phyloP scores from a whole-genome alignment of 2,888 invertebrate genomes.

The Drosophila niveifrons region DNA sequence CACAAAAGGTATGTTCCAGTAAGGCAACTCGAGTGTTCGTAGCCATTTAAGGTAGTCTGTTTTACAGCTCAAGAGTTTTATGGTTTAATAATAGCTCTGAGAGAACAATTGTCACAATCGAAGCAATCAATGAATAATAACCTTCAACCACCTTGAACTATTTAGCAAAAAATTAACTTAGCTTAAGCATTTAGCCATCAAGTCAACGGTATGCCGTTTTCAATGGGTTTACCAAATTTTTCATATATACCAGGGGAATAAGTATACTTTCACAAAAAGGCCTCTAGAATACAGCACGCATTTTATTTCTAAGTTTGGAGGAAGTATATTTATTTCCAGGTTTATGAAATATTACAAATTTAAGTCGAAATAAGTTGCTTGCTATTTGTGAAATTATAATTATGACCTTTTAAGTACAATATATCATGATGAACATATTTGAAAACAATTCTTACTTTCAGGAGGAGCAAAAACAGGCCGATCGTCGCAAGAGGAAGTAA shows the following conservation, averaged over 20 bases:
- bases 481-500: conserved; percentile 76
- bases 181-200: conserved; percentile 29
- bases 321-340: conserved; percentile 73
- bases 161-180: conserved; percentile 31
- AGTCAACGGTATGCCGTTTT: conserved; percentile 63
- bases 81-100: conserved; percentile 56
- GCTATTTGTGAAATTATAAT: conserved; percentile 74
- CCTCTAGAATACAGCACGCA: neutral
- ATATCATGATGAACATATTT: conserved; percentile 13
- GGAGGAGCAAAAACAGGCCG: conserved; percentile 81
- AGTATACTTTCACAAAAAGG: conserved; percentile 79
- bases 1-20: conserved; percentile 90
- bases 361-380: neutral
- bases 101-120: conserved; percentile 14
- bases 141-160: conserved; percentile 23
- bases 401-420: conserved; percentile 54
- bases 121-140: conserved; percentile 31
- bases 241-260: conserved; percentile 68
- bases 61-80: conserved; percentile 72
- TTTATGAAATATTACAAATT: conserved; percentile 46
- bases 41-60: conserved; percentile 28
- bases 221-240: conserved; percentile 29
- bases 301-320: conserved; percentile 9
- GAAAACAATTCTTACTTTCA: conserved; percentile 42
- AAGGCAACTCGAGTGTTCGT: neutral